Evolutionary conservation across 2,797 vertebrate genomes (phyloP).

Genomic region (Pseudotriccus pelzelni): DNA sequence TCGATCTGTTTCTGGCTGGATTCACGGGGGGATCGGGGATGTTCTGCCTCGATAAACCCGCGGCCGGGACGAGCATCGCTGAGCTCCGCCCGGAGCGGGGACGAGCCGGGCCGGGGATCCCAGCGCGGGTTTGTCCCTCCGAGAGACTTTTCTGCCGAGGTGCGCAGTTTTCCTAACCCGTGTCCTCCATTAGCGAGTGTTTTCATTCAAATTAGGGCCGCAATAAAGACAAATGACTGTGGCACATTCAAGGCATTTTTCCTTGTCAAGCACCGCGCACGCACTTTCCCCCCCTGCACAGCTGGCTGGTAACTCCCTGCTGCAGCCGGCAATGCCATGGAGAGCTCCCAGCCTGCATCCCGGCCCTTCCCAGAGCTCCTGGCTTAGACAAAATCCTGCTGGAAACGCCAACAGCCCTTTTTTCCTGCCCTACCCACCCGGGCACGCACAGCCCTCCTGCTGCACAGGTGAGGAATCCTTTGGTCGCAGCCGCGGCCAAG

Average conservation of each 20-base stretch:
- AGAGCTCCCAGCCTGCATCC: rapidly evolving
- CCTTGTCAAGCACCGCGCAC: background rate
- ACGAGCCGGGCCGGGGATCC: background rate
- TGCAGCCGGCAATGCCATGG: rapidly evolving
- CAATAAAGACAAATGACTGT: constrained; percentile 50
- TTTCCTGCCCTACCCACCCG: rapidly evolving
- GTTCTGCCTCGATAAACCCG: background rate
- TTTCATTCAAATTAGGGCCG: constrained; percentile 17
- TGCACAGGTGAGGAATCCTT: background rate
- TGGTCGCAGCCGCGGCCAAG: rapidly evolving
- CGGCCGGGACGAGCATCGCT: background rate
- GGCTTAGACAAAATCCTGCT: rapidly evolving
- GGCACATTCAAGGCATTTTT: constrained; percentile 1
- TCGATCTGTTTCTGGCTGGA: constrained; percentile 29
- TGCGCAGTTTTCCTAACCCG: background rate
- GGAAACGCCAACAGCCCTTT: rapidly evolving
- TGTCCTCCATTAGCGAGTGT: constrained; percentile 16
- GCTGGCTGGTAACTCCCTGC: background rate
- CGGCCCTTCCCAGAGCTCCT: background rate
- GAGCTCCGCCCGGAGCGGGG: background rate
- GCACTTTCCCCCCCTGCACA: background rate
- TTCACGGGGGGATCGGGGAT: background rate
- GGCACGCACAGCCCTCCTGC: rapidly evolving
- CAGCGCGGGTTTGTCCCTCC: background rate
- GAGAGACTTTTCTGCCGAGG: background rate